Evolutionary conservation across 2,797 vertebrate genomes (phyloP).

Genomic region (Myotis myotis): DNA sequence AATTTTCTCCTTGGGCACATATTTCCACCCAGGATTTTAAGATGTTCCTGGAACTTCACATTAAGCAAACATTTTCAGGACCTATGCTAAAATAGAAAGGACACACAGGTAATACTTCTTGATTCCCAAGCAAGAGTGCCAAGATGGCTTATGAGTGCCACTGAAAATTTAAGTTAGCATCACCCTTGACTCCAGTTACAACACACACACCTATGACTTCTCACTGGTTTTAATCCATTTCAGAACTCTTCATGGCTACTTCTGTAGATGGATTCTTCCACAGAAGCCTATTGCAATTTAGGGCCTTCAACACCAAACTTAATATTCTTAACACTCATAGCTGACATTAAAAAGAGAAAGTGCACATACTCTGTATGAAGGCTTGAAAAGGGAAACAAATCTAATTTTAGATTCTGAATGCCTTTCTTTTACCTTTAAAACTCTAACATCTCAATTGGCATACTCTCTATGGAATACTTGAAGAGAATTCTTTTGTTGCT

Average conservation of each 20-base stretch:
- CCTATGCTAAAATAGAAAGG: neutral
- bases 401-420: neutral
- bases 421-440: neutral
- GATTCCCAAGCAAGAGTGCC: neutral
- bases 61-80: constrained; percentile 20
- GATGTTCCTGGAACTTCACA: neutral
- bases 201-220: neutral
- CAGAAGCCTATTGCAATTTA: neutral
- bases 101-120: neutral
- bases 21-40: constrained; percentile 34
- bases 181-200: neutral
- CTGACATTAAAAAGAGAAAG: neutral
- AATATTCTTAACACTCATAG: neutral
- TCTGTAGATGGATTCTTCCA: neutral
- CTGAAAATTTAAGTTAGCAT: neutral
- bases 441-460: neutral
- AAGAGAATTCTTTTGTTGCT: neutral
- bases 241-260: neutral
- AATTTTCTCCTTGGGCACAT: neutral
- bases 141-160: neutral
- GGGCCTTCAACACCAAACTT: neutral
- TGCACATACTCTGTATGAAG: neutral
- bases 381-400: neutral
- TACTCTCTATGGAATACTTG: neutral
- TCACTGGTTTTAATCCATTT: neutral